Evolutionary conservation across 2,888 invertebrate genomes (phyloP).

Genomic region (Drosophila nr. perissopoda): DNA sequence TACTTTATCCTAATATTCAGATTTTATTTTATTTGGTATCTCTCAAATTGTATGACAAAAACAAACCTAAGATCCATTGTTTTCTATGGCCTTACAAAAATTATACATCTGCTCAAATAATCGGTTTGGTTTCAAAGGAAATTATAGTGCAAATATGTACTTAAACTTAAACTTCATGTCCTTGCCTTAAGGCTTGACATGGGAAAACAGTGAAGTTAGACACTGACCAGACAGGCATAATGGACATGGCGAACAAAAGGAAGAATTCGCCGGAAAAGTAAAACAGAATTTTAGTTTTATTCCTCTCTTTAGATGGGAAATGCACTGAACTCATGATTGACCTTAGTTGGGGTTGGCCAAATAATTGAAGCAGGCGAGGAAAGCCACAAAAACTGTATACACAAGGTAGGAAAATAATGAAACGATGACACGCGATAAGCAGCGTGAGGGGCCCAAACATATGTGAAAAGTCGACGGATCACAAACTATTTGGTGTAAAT

Average conservation of each 20-base stretch:
- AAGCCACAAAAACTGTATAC: conserved; percentile 40
- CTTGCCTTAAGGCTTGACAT: conserved; percentile 2
- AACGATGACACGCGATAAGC: conserved; percentile 41
- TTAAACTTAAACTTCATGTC: neutral
- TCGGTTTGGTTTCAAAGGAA: conserved; percentile 3
- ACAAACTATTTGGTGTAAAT: conserved; percentile 19
- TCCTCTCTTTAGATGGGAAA: conserved; percentile 18
- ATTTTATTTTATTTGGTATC: neutral
- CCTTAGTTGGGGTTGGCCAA: conserved; percentile 36
- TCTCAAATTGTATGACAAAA: neutral
- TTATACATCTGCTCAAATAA: conserved; percentile 2
- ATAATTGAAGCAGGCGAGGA: conserved; percentile 14
- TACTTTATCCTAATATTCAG: neutral
- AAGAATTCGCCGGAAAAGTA: conserved; percentile 24
- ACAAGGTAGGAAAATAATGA: conserved; percentile 47
- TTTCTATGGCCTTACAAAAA: neutral
- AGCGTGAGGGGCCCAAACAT: neutral
- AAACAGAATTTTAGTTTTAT: conserved; percentile 24
- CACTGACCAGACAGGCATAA: conserved; percentile 23
- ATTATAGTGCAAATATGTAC: conserved; percentile 1
- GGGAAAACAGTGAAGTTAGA: conserved; percentile 7
- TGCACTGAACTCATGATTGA: conserved; percentile 41
- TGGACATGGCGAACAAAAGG: conserved; percentile 28
- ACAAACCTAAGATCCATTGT: neutral
- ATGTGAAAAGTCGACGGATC: conserved; percentile 5